Evolutionary conservation across 2,797 vertebrate species (phyloP).

Genomic region (Gorsachius magnificus): DNA sequence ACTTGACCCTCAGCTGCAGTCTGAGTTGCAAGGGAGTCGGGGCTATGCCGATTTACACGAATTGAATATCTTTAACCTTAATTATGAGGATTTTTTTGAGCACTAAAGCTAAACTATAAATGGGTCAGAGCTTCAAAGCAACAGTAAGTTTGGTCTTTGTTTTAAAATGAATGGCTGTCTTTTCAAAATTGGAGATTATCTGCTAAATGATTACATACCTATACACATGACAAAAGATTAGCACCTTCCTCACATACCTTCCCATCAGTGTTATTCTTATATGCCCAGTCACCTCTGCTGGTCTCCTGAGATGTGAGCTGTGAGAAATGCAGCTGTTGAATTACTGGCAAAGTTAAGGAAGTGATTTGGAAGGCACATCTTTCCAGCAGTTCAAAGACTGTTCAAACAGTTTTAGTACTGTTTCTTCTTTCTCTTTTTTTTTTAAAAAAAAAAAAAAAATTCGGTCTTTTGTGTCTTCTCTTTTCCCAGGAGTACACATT

Average conservation of each 20-base stretch:
- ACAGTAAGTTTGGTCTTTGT: background rate
- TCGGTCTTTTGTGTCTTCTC: background rate
- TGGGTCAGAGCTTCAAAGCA: background rate
- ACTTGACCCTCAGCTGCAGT: background rate
- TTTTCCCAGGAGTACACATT: background rate
- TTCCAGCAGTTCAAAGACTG: conserved; percentile 6
- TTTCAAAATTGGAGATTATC: background rate
- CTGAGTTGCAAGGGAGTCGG: background rate
- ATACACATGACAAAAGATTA: background rate
- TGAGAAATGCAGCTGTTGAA: background rate
- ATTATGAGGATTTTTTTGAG: background rate
- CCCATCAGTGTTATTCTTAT: background rate
- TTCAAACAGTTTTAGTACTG: background rate
- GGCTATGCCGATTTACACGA: background rate
- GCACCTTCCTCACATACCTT: background rate
- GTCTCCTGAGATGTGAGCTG: background rate
- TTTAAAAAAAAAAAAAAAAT: too few relatives aligned
- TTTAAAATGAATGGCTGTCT: background rate
- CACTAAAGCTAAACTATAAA: background rate
- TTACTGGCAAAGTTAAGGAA: background rate
- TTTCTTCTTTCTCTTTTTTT: background rate
- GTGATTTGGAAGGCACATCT: background rate
- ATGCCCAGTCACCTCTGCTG: background rate
- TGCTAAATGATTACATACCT: background rate
- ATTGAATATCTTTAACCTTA: background rate